Percentiles rank a stretch among this genome's conserved stretches.
These are phyloP conservation scores for Chondrosia reniformis DNA, from an alignment of 37 sponge, comb jelly and placozoan genomes.

Conservation along the genomic window DNA sequence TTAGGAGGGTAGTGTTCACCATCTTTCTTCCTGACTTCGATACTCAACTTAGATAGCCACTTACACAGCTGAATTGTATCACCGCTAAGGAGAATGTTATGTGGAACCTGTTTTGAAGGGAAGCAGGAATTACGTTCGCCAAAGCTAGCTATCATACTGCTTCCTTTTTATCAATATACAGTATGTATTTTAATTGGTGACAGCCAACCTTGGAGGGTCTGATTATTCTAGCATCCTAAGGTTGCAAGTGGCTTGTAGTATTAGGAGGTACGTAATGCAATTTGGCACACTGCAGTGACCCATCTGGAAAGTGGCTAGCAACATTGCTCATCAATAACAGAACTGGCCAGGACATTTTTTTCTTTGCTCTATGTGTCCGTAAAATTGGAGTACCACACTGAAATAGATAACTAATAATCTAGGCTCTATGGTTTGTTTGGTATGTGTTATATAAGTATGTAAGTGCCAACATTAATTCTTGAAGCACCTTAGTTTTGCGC, in stretches of 20 bases:
- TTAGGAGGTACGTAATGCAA: constrained; percentile 18
- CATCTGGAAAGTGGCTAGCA: neutral
- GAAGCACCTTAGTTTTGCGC: constrained; percentile 3
- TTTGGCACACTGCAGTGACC: neutral
- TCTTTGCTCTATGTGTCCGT: constrained; percentile 6
- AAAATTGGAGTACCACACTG: constrained; percentile 20
- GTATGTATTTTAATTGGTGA: neutral
- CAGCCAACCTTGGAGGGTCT: neutral
- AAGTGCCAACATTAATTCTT: too few relatives aligned
- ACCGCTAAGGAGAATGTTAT: neutral
- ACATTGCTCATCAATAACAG: constrained; percentile 4
- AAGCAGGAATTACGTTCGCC: neutral
- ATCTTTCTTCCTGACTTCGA: constrained; percentile 14
- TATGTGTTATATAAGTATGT: too few relatives aligned
- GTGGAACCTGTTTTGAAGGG: neutral
- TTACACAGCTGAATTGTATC: neutral
- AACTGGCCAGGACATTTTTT: constrained; percentile 16
- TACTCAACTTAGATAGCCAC: constrained; percentile 11
- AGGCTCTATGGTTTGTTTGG: neutral
- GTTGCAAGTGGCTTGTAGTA: constrained; percentile 14
- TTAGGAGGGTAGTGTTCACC: constrained; percentile 8
- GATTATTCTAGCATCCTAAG: constrained; percentile 9
- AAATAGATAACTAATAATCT: constrained; percentile 7
- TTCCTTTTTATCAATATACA: too few relatives aligned
- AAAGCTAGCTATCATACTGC: too few relatives aligned